Evolutionary conservation across 2,888 invertebrate species (phyloP).

Genomic region (Parthenolecanium corni): DNA sequence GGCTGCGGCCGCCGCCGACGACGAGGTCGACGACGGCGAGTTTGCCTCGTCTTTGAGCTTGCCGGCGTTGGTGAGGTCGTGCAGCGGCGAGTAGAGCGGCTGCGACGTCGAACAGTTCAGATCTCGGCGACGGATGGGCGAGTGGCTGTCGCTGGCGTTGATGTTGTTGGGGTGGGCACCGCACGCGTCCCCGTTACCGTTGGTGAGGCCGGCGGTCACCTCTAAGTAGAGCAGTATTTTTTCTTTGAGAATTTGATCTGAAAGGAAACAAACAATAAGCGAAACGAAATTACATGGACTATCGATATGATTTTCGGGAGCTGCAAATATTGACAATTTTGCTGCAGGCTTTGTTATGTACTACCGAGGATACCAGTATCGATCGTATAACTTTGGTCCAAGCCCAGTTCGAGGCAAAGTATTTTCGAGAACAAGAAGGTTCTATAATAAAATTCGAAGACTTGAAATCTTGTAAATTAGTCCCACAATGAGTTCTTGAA

Average conservation of each 20-base stretch:
- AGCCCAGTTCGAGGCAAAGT: too few species aligned
- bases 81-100: conserved; percentile 18
- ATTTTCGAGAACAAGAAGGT: too few species aligned
- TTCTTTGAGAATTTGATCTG: conserved; percentile 80
- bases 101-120: neutral
- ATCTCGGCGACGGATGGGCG: conserved; percentile 3
- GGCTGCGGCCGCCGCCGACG: neutral
- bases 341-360: too few species aligned
- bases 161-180: neutral
- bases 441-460: too few species aligned
- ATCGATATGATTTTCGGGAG: too few species aligned
- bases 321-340: too few species aligned
- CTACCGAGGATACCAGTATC: too few species aligned
- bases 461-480: too few species aligned
- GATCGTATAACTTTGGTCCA: too few species aligned
- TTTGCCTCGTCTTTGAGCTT: neutral
- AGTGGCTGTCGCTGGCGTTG: neutral
- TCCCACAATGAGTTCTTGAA: too few species aligned
- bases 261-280: conserved; percentile 31
- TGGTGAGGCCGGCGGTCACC: neutral
- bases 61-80: conserved; percentile 5
- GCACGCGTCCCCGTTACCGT: conserved; percentile 3
- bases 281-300: too few species aligned
- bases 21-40: neutral
- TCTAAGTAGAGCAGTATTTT: conserved; percentile 37